phyloP scores from a whole-genome alignment of 2,113 vertebrate genomes.

The Anhinga rufa region DNA sequence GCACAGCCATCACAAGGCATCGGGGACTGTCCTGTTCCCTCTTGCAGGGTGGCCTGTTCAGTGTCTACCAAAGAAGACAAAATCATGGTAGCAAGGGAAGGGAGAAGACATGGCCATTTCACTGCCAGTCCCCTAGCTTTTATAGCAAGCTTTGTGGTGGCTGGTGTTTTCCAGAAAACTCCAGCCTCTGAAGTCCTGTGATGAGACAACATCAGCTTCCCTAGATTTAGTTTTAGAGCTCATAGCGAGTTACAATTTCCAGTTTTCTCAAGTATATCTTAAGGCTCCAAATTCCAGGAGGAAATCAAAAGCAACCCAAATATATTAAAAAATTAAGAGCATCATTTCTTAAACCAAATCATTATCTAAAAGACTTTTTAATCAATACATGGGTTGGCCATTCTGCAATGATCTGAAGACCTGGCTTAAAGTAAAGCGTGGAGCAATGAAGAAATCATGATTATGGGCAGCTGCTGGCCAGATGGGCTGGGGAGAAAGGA shows the following conservation, averaged over 20 bases:
- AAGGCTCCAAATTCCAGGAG: background rate
- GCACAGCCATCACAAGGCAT: background rate
- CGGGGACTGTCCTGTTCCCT: background rate
- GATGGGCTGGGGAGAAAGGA: background rate
- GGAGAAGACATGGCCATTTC: accelerated
- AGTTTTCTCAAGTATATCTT: background rate
- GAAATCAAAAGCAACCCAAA: background rate
- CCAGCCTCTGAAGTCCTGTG: background rate
- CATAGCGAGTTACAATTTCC: background rate
- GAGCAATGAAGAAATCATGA: background rate
- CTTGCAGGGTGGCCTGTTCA: background rate
- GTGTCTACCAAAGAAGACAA: background rate
- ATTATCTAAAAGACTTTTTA: background rate
- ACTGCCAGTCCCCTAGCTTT: background rate
- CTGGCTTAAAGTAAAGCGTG: background rate
- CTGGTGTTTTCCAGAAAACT: background rate
- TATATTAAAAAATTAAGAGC: background rate
- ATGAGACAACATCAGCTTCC: background rate
- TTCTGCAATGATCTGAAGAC: background rate
- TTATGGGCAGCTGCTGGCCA: background rate
- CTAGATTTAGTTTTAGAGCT: background rate
- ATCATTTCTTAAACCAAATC: background rate
- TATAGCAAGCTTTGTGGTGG: background rate
- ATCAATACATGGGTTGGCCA: accelerated
- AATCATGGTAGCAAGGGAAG: background rate